Conservation (phyloP, 2,113 vertebrate species). For the Otis tarda region DNA sequence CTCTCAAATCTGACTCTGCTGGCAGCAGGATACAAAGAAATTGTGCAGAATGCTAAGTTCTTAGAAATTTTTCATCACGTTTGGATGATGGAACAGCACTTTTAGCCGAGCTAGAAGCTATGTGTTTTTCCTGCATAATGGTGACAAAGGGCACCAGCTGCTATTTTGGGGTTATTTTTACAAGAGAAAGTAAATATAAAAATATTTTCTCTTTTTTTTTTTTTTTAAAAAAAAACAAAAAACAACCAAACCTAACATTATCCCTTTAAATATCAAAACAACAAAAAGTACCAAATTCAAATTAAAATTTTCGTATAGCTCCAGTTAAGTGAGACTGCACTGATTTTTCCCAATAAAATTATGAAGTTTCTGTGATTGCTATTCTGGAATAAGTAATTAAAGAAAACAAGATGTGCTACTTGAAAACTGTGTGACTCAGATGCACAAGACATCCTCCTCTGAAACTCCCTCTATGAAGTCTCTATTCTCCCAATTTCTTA, state of each 20-base stretch:
- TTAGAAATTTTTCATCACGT: neutral
- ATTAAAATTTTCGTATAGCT: neutral
- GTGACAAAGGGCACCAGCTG: neutral
- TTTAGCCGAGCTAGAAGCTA: neutral
- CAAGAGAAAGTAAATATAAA: neutral
- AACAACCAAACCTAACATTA: neutral
- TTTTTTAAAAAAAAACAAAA: too few species aligned
- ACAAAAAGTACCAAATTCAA: neutral
- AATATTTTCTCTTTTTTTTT: too few species aligned
- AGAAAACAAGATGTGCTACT: neutral
- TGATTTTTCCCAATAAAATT: neutral
- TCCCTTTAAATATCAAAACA: neutral
- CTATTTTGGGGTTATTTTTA: neutral
- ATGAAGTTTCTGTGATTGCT: neutral
- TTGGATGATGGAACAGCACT: neutral
- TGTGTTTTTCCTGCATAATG: rapidly evolving
- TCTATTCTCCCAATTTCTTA: neutral
- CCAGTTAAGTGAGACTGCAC: neutral
- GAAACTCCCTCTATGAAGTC: neutral
- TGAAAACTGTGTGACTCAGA: neutral
- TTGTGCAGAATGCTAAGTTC: neutral
- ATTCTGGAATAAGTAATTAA: neutral
- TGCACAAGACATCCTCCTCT: neutral
- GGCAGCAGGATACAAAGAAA: neutral
- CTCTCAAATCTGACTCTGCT: neutral